Base-by-base conservation (phyloP, 2,888 invertebrate genomes). In the Troglohyphantes excavatus region DNA sequence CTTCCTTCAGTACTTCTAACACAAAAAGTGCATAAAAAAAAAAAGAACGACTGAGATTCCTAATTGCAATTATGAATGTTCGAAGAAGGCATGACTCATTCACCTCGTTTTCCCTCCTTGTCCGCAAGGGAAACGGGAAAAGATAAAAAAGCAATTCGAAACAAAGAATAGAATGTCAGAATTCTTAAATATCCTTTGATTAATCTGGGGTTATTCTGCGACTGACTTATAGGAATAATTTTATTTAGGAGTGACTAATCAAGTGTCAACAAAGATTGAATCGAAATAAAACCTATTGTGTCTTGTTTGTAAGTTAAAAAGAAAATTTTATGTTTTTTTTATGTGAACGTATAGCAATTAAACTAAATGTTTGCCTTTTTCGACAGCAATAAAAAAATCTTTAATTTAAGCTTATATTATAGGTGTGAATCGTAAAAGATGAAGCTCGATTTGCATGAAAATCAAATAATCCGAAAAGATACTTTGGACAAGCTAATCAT, bases 61-160 rank as follows among this genome's bases (percentile, higher is more conserved):
- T 78, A 78, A 78, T 78, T 78, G 61, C 39, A 70, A 70, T 70
- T 59, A 82, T 82, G 33, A 29, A 61, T 33, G 68, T 82, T 82
- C 82, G 33, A 82, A 82, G 82, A 82, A 78, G 13, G 67, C 23
- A 59, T 82, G 82, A 82, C 61, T 82, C 82, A 82, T 70, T n/a
- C 46, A 19, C 82, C 27, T 70, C 70, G 26, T 70, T 82, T 53
- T 70, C 43, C 82, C 61, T 82, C 59, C 21, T 59, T 17, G 81
- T 39, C 21, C 19, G n/a, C 13, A 59, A 26, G 68, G 65, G 79
- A 43, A 59, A 23, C 63, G 63, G 78, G 39, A 65, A 78, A 61
- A 59, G 59, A 75, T 33, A 73, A 53, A n/a, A n/a, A 43, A 17
- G 23, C 23, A 65, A 65, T 26, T 21, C 9, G 0, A 26, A 65